Conservation (phyloP, 2,888 invertebrate species). For the Cosmia pyralina region DNA sequence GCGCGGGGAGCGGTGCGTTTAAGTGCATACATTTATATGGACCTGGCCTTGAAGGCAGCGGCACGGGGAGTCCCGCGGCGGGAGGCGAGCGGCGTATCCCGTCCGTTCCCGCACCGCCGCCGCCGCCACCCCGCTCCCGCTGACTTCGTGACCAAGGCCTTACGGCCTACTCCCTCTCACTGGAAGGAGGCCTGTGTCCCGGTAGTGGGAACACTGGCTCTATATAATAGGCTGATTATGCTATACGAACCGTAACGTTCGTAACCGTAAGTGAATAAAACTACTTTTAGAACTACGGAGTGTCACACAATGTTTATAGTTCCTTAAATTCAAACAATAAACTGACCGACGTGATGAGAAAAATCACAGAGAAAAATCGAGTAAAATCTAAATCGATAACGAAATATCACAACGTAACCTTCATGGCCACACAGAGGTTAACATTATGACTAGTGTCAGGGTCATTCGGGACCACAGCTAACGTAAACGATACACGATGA, state of each 20-base stretch:
- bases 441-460: neutral
- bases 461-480: neutral
- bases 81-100: too few relatives aligned
- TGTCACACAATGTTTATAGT: neutral
- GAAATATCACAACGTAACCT: neutral
- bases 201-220: too few relatives aligned
- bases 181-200: too few relatives aligned
- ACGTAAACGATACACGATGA: slow-evolving; percentile 13
- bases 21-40: too few relatives aligned
- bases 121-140: too few relatives aligned
- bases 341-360: neutral
- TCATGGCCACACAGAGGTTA: slow-evolving; percentile 9
- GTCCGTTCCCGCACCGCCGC: too few relatives aligned
- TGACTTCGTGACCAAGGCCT: too few relatives aligned
- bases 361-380: neutral
- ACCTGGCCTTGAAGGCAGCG: too few relatives aligned
- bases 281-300: neutral
- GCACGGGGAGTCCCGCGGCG: too few relatives aligned
- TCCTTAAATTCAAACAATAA: neutral
- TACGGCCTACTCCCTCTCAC: too few relatives aligned
- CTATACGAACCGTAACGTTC: neutral
- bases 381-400: neutral
- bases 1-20: too few relatives aligned
- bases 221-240: too few relatives aligned
- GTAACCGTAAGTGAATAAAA: neutral